Evolutionary conservation across 2,888 invertebrate genomes (phyloP).

Genomic region (Pasiphila rectangulata): DNA sequence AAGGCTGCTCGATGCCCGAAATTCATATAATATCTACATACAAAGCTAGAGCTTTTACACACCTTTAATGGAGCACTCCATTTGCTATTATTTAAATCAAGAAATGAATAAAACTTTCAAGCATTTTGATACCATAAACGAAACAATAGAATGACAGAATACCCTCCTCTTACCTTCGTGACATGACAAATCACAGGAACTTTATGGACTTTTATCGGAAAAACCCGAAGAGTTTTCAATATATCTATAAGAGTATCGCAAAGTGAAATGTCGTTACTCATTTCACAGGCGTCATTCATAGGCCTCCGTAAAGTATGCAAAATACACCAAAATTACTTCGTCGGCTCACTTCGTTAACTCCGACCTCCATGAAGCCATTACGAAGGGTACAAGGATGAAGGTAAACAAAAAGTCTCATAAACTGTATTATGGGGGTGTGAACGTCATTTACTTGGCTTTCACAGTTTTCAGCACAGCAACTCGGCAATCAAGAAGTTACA

Average conservation of each 20-base stretch:
- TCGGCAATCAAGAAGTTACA: too few relatives aligned
- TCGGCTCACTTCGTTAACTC: conserved; percentile 32
- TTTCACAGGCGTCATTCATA: conserved; percentile 27
- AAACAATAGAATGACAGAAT: conserved; percentile 2
- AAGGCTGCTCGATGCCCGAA: too few relatives aligned
- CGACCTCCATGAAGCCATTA: conserved; percentile 33
- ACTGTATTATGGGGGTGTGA: conserved; percentile 26
- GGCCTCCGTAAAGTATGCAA: conserved; percentile 30
- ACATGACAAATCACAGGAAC: conserved; percentile 23
- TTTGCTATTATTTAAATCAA: too few relatives aligned
- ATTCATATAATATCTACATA: too few relatives aligned
- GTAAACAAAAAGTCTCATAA: conserved; percentile 34
- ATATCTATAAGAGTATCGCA: conserved; percentile 30
- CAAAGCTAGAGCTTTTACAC: too few relatives aligned
- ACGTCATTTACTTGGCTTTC: conserved; percentile 28
- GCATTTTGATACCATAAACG: too few relatives aligned
- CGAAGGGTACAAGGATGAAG: conserved; percentile 27
- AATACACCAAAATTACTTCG: conserved; percentile 33
- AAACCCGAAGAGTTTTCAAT: conserved; percentile 25
- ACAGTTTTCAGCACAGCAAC: conserved; percentile 14
- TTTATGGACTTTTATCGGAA: conserved; percentile 18
- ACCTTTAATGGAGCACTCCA: too few relatives aligned
- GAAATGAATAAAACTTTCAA: too few relatives aligned
- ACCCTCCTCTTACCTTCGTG: conserved; percentile 5
- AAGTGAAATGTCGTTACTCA: conserved; percentile 31